A percentile compares a stretch with the other conserved stretches of the same genome.
phyloP scores from a whole-genome alignment of 2,797 vertebrate genomes.

The Paramormyrops hopkinsi region DNA sequence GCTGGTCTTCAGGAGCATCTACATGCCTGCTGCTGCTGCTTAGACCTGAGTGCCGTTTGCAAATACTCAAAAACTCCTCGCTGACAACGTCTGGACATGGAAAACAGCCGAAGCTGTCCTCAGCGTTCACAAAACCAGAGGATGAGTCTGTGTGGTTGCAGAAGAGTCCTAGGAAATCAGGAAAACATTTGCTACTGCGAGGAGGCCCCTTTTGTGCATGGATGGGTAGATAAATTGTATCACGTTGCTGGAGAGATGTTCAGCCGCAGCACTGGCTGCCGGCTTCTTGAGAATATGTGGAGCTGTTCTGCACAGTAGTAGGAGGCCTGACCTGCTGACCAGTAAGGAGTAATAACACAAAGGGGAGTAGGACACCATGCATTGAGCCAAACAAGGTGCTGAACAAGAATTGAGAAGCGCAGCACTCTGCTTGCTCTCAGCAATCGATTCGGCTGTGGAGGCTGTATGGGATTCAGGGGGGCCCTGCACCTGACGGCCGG shows the following conservation, averaged over 20 bases:
- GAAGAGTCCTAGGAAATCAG: background rate
- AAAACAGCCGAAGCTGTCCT: background rate
- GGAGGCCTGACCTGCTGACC: background rate
- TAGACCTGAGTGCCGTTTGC: background rate
- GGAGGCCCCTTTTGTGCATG: background rate
- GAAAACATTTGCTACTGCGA: background rate
- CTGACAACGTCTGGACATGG: background rate
- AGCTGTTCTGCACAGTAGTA: background rate
- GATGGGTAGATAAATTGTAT: background rate
- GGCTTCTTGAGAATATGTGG: background rate
- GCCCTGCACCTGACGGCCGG: background rate
- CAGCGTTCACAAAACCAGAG: background rate
- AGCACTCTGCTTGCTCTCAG: background rate
- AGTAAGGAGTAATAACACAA: background rate
- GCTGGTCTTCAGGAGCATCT: background rate
- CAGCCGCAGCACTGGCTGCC: background rate
- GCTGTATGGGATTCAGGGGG: background rate
- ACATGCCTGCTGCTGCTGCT: background rate
- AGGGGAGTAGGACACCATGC: background rate
- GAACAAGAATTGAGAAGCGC: background rate
- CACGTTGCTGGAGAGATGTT: background rate
- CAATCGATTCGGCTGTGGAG: background rate
- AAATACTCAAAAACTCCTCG: background rate
- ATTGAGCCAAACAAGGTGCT: background rate
- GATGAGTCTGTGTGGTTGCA: background rate